phyloP scores from a whole-genome alignment of 2,113 vertebrate genomes.

The Triplophysa tibetana region DNA sequence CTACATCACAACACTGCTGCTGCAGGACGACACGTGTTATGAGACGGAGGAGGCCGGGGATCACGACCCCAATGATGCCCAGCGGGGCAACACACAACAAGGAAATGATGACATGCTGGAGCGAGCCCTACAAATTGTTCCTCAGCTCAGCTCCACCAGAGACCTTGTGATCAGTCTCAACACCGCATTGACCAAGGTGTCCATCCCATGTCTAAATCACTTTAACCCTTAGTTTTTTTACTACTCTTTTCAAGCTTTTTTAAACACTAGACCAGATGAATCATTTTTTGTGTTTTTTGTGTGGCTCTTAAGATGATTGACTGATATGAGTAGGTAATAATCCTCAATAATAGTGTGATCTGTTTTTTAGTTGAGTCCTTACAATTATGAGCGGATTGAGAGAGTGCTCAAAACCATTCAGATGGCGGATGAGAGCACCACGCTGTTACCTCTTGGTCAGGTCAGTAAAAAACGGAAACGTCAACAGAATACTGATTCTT shows the following conservation, averaged over 20 bases:
- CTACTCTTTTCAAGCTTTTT: too few relatives aligned
- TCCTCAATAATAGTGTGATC: background rate
- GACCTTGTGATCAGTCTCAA: slow-evolving; percentile 83
- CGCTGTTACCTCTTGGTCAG: slow-evolving; percentile 81
- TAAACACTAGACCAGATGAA: too few relatives aligned
- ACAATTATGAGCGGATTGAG: slow-evolving; percentile 92
- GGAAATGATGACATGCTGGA: slow-evolving; percentile 70
- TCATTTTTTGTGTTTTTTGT: too few relatives aligned
- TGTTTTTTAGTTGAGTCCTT: slow-evolving; percentile 86
- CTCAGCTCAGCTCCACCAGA: slow-evolving; percentile 78
- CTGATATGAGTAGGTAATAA: background rate
- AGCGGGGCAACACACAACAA: slow-evolving; percentile 33
- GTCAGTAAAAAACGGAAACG: slow-evolving; percentile 59
- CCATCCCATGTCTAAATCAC: too few relatives aligned
- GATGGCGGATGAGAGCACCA: slow-evolving; percentile 80
- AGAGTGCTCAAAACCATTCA: slow-evolving; percentile 85
- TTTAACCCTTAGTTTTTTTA: background rate
- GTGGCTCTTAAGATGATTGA: background rate
- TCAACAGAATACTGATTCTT: background rate
- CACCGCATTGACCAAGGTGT: slow-evolving; percentile 84
- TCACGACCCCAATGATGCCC: slow-evolving; percentile 32
- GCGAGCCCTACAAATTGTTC: slow-evolving; percentile 80
- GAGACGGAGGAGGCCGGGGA: slow-evolving; percentile 14
- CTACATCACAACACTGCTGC: slow-evolving; percentile 86
- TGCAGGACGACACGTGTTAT: slow-evolving; percentile 73